Evolutionary conservation across 1,140 invertebrate genomes (phyloP).

Genomic region (Drosophila jambulina): DNA sequence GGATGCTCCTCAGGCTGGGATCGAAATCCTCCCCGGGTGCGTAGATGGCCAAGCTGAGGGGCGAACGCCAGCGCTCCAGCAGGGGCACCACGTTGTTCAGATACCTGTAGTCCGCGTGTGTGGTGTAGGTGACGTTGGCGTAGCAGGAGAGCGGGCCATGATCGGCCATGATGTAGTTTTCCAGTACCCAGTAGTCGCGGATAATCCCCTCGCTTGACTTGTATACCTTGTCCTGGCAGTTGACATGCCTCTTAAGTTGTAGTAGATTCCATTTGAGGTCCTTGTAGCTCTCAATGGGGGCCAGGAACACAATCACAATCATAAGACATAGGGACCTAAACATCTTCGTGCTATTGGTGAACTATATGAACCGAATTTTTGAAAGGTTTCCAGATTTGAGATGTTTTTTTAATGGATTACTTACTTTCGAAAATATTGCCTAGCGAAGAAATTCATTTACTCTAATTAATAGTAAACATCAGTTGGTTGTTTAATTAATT

Average conservation of each 20-base stretch:
- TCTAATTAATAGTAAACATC: neutral
- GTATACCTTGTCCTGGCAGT: constrained; percentile 88
- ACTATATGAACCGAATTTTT: neutral
- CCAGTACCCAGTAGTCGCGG: constrained; percentile 94
- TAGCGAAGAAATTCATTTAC: neutral
- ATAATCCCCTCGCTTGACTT: constrained; percentile 88
- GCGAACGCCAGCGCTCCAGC: constrained; percentile 89
- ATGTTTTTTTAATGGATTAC: neutral
- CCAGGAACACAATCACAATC: neutral
- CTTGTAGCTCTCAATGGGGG: neutral
- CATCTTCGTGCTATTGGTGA: neutral
- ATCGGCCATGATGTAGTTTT: constrained; percentile 91
- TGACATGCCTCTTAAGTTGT: constrained; percentile 5
- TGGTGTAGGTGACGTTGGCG: constrained; percentile 95
- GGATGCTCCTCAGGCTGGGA: constrained; percentile 88
- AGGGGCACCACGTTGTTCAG: constrained; percentile 94
- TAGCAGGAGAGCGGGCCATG: constrained; percentile 88
- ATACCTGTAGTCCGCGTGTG: constrained; percentile 95
- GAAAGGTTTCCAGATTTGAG: neutral
- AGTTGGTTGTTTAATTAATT: neutral
- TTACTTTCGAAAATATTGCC: neutral
- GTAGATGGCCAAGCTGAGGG: constrained; percentile 91
- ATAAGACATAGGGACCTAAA: neutral
- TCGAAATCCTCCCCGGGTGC: constrained; percentile 89
- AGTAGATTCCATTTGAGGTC: neutral